These are phyloP conservation scores for Muschampia plurimacula DNA, from an alignment of 2,888 invertebrate species.

Conservation along the genomic window DNA sequence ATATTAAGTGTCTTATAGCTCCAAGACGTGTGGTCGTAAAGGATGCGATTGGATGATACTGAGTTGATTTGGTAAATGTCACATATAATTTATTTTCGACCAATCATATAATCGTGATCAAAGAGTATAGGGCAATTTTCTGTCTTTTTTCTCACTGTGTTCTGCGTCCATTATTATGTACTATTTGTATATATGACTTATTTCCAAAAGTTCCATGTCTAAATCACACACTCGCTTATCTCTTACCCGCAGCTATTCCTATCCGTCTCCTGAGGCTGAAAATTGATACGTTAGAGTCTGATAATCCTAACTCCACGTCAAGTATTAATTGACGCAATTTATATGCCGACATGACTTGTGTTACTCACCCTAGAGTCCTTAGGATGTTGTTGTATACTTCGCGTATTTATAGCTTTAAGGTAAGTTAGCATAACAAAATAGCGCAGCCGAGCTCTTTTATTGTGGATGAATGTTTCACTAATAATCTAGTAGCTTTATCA, in stretches of 20 bases:
- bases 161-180: background rate
- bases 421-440: background rate
- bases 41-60: no score
- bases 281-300: slow-evolving; percentile 26
- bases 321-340: slow-evolving; percentile 50
- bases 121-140: no score
- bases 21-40: no score
- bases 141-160: no score
- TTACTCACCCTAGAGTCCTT: slow-evolving; percentile 24
- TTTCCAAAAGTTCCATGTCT: background rate
- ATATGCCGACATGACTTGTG: slow-evolving; percentile 44
- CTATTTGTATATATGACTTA: background rate
- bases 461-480: no score
- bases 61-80: no score
- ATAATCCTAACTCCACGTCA: slow-evolving; percentile 28
- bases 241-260: background rate
- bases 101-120: no score
- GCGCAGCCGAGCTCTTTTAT: no score
- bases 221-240: background rate
- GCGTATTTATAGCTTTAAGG: background rate
- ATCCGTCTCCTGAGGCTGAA: slow-evolving; percentile 6
- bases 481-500: no score
- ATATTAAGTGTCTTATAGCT: no score
- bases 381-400: background rate
- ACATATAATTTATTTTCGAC: no score